Percentiles rank a stretch among this genome's conserved stretches.
Conservation (phyloP, 2,113 vertebrate species). For the Sinosuthora webbiana region DNA sequence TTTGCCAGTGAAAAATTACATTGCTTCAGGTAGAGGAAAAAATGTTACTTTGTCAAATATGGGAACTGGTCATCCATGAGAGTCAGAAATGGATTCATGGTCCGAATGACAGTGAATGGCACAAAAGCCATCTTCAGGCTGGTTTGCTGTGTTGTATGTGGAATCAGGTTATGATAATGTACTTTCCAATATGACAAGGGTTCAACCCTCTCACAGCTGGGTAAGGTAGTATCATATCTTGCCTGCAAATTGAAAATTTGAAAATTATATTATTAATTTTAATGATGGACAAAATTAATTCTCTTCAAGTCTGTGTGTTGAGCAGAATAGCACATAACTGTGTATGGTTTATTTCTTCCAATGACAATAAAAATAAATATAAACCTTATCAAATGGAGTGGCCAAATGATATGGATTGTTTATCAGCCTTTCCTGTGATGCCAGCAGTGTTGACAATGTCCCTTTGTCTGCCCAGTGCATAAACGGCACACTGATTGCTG, state of each 20-base stretch:
- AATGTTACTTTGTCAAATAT: not conserved
- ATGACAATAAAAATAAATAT: not conserved
- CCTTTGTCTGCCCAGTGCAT: not conserved
- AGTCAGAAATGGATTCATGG: conserved; percentile 17
- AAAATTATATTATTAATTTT: not conserved
- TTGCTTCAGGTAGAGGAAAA: conserved; percentile 11
- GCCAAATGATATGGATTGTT: not conserved
- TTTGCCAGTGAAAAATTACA: not conserved
- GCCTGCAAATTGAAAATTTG: not conserved
- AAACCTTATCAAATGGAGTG: not conserved
- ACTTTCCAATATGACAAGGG: not conserved
- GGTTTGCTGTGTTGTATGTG: not conserved
- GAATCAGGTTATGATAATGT: not conserved
- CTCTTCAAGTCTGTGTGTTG: not conserved
- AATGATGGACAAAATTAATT: not conserved
- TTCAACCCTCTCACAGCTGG: not conserved
- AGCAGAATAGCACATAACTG: not conserved
- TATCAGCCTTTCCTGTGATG: not conserved
- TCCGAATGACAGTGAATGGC: not conserved
- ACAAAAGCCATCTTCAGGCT: not conserved
- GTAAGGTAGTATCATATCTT: not conserved
- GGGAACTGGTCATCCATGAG: not conserved
- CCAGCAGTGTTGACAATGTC: not conserved
- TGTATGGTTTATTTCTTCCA: not conserved
- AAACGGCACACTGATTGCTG: not conserved